Percentiles rank a stretch among this genome's conserved stretches.
These are phyloP conservation scores for Zaprionus gabonicus DNA, from an alignment of 1,140 invertebrate genomes.

Conservation along the genomic window DNA sequence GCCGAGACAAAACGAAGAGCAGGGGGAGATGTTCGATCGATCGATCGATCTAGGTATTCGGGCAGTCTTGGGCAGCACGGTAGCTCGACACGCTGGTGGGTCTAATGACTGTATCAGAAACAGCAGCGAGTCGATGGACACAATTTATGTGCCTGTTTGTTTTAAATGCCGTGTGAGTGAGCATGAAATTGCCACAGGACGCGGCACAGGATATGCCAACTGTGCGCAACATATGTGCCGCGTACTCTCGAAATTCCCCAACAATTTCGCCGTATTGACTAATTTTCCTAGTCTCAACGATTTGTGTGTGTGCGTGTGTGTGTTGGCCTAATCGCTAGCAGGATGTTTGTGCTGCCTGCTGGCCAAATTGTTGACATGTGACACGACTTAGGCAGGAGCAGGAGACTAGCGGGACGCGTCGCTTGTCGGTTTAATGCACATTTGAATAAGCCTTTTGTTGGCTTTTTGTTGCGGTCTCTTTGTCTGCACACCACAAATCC, in stretches of 20 bases:
- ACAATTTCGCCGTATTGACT: neutral
- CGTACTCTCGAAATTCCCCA: conserved; percentile 23
- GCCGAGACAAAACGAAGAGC: conserved; percentile 19
- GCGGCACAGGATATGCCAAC: conserved; percentile 25
- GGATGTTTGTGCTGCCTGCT: conserved; percentile 7
- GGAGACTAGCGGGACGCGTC: neutral
- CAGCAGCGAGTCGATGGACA: conserved; percentile 6
- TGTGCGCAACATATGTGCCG: conserved; percentile 50
- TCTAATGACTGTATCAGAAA: conserved; percentile 55
- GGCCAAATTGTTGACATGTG: conserved; percentile 53
- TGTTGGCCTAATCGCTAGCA: conserved; percentile 2
- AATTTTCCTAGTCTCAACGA: conserved; percentile 27
- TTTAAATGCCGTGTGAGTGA: conserved; percentile 52
- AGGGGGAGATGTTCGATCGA: conserved; percentile 18
- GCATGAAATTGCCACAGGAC: conserved; percentile 48
- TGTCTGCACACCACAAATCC: conserved; percentile 33
- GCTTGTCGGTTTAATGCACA: conserved; percentile 23
- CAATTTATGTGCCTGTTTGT: conserved; percentile 48
- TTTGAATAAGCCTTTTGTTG: conserved; percentile 60
- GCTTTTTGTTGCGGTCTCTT: conserved; percentile 34
- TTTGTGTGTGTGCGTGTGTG: neutral
- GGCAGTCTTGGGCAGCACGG: conserved; percentile 13
- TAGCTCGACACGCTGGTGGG: conserved; percentile 40
- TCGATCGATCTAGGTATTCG: conserved; percentile 14
- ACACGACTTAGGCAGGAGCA: conserved; percentile 42